Base-by-base conservation (phyloP, 2,888 invertebrate genomes). In the Leucoma salicis region DNA sequence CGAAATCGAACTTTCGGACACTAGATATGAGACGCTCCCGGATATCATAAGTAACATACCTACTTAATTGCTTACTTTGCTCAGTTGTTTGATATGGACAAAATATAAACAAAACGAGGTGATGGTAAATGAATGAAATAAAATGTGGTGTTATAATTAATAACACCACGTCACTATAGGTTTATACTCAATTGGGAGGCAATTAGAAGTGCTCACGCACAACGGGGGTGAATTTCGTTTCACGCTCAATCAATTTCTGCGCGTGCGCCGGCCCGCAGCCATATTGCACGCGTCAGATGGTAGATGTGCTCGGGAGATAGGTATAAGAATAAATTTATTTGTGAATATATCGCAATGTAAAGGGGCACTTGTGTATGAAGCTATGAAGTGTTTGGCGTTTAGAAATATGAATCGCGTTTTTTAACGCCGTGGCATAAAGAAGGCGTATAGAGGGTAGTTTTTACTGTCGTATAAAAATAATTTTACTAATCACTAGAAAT, bases 201-300 rank as follows among this genome's bases (percentile, higher is more conserved):
- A 83, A 85, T 88, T 87, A 83, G 65, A 71, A 63, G 68, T 67
- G 75, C 67, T 66, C 70, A 63, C 66, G 68, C 78, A 66, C 78
- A 54, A 74, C 75, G 63, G 86, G 88, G 89, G 88, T 89, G 88
- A 83, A 89, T 89, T 80, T 88, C 63, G 83, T 88, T 89, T 86
- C 85, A 89, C 86, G 88, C 81, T 87, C 88, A 87, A 88, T 89
- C 86, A 85, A 86, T 81, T 87, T 82, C 75, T 70, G 85, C 87
- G 85, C 84, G 80, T 77, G 85, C 74, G 66, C 45, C 28, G 35
- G 49, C 85, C 86, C 86, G 82, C 80, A 85, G 82, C 85, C 88
- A 89, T 87, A 88, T 86, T 88, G 88, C 86, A 85, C 87, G 83
- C 87, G 88, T 84, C 88, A 87, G 78, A 82, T 87, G 87, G 80